These are phyloP conservation scores for Chrysolina haemoptera DNA, from an alignment of 2,888 invertebrate genomes.

Conservation along the genomic window DNA sequence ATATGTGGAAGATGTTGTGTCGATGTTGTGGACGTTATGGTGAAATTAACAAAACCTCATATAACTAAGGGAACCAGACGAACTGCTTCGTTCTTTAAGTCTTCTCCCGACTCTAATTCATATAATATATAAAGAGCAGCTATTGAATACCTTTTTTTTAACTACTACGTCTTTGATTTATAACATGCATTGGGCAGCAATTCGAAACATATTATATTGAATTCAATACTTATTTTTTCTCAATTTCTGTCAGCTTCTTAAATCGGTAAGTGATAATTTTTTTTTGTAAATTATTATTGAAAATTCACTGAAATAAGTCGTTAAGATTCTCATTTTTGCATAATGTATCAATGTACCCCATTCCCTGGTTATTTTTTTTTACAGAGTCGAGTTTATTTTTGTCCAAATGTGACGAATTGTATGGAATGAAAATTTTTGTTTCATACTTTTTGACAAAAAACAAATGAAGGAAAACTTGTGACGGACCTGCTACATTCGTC, in stretches of 20 bases:
- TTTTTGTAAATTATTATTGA: neutral
- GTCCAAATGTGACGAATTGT: too few relatives aligned
- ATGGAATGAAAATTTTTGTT: too few relatives aligned
- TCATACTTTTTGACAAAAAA: too few relatives aligned
- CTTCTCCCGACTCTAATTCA: neutral
- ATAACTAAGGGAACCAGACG: neutral
- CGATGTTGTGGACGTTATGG: neutral
- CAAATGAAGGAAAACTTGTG: too few relatives aligned
- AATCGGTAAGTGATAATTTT: neutral
- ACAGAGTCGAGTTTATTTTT: too few relatives aligned
- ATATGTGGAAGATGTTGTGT: too few relatives aligned
- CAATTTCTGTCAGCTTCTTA: neutral
- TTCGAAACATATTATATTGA: neutral
- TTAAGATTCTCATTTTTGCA: neutral
- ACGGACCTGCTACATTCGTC: too few relatives aligned
- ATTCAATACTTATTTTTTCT: too few relatives aligned
- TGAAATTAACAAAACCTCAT: neutral
- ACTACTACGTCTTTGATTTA: neutral
- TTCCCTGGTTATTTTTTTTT: too few relatives aligned
- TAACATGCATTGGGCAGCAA: neutral
- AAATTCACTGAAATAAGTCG: neutral
- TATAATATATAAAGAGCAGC: too few relatives aligned
- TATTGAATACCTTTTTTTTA: too few relatives aligned
- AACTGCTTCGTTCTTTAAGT: neutral
- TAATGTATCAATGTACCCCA: neutral